phyloP scores from a whole-genome alignment of 2,888 invertebrate species.

The Perizoma affinitatum region DNA sequence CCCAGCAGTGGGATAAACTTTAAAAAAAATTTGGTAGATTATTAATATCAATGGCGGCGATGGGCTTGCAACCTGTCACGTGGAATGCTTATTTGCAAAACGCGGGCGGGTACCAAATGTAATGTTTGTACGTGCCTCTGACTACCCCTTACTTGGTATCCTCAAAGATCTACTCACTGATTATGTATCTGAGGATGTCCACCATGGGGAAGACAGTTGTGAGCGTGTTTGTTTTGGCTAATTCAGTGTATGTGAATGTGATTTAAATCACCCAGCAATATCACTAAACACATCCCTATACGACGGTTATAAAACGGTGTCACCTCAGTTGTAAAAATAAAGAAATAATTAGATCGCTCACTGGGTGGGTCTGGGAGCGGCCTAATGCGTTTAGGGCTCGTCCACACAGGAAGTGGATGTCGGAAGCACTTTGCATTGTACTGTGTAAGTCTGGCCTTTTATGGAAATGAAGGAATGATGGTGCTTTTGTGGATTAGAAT shows the following conservation, averaged over 20 bases:
- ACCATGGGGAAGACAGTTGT: too few species aligned
- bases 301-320: slow-evolving; percentile 19
- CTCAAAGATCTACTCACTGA: too few species aligned
- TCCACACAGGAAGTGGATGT: slow-evolving; percentile 42
- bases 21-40: too few species aligned
- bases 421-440: slow-evolving; percentile 52
- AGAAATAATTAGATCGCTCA: slow-evolving; percentile 54
- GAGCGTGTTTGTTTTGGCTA: too few species aligned
- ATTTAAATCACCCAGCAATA: slow-evolving; percentile 14
- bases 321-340: slow-evolving; percentile 38
- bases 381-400: slow-evolving; percentile 54
- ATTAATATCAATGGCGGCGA: too few species aligned
- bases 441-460: slow-evolving; percentile 18
- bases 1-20: too few species aligned
- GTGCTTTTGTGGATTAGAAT: slow-evolving; percentile 14
- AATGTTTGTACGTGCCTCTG: too few species aligned
- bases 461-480: slow-evolving; percentile 27
- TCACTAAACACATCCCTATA: slow-evolving; percentile 17
- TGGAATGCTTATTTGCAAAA: too few species aligned
- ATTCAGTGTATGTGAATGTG: neutral
- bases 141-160: too few species aligned
- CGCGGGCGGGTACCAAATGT: too few species aligned
- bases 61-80: too few species aligned
- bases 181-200: too few species aligned
- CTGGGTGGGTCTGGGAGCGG: slow-evolving; percentile 54